Percentiles rank a stretch among this genome's conserved stretches.
phyloP scores from a whole-genome alignment of 2,888 invertebrate species.

The Nemotelus pantherinus region DNA sequence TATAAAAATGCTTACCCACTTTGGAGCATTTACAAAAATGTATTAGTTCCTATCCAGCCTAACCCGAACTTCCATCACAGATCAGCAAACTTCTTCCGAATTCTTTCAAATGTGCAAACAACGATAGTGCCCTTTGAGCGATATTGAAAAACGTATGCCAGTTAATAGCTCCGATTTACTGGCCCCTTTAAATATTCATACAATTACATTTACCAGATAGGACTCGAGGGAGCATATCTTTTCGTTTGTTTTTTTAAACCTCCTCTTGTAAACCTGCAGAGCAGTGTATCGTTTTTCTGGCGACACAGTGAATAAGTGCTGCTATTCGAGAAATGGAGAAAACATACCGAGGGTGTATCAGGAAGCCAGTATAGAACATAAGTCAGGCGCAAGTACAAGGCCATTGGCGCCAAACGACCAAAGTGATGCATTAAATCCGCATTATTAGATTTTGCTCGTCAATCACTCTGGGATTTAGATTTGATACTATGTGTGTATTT shows the following conservation, averaged over 20 bases:
- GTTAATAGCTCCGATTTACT: not conserved
- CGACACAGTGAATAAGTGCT: constrained; percentile 37
- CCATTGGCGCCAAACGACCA: constrained; percentile 18
- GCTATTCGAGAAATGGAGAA: constrained; percentile 21
- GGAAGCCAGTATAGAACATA: not conserved
- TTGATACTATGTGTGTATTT: constrained; percentile 18
- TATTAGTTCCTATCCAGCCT: too few species aligned
- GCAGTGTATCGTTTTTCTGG: constrained; percentile 8
- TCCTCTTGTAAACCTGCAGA: constrained; percentile 1
- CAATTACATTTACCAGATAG: not conserved
- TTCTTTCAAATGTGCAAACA: too few species aligned
- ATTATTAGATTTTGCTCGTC: constrained; percentile 44
- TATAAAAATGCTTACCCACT: too few species aligned
- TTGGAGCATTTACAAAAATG: too few species aligned
- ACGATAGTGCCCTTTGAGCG: not conserved
- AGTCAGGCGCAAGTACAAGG: constrained; percentile 1
- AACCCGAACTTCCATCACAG: too few species aligned
- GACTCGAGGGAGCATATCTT: constrained; percentile 22
- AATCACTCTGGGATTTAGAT: constrained; percentile 40
- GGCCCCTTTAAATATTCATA: not conserved
- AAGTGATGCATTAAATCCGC: constrained; percentile 33
- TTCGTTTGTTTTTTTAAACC: constrained; percentile 10
- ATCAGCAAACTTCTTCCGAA: too few species aligned
- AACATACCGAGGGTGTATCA: constrained; percentile 26
- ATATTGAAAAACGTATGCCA: constrained; percentile 10